phyloP scores from a whole-genome alignment of 2,888 invertebrate species.

The Thereva nobilitata region DNA sequence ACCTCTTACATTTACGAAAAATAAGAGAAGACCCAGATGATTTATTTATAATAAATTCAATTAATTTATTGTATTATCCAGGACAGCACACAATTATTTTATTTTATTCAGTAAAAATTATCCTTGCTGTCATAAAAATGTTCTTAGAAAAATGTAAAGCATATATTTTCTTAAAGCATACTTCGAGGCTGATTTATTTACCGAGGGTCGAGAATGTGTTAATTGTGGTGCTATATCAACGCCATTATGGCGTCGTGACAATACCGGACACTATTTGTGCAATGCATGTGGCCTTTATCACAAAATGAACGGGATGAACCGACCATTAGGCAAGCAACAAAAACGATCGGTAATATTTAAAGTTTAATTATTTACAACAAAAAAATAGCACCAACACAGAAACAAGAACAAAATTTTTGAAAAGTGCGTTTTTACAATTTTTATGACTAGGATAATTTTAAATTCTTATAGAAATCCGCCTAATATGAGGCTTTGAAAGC shows the following conservation, averaged over 20 bases:
- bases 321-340: constrained; percentile 89
- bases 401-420: constrained; percentile 54
- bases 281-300: constrained; percentile 99
- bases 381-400: constrained; percentile 37
- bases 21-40: not conserved
- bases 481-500: not conserved
- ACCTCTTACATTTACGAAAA: not conserved
- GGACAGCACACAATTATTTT: constrained; percentile 4
- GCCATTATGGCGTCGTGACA: constrained; percentile 97
- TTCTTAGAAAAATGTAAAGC: constrained; percentile 12
- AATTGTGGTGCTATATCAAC: constrained; percentile 98
- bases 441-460: constrained; percentile 16
- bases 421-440: constrained; percentile 27
- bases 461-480: constrained; percentile 58
- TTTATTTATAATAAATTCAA: constrained; percentile 47
- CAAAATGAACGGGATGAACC: constrained; percentile 94
- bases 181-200: constrained; percentile 60
- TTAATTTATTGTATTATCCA: constrained; percentile 41
- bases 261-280: constrained; percentile 98
- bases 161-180: constrained; percentile 54
- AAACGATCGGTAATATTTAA: constrained; percentile 76
- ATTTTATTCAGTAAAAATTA: constrained; percentile 32
- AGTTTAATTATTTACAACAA: constrained; percentile 38
- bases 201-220: constrained; percentile 95
- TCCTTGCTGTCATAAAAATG: constrained; percentile 34